Evolutionary conservation across 2,797 vertebrate genomes (phyloP), one percentile per base, ranked within the genome.

Genomic region (Protonibea diacanthus): DNA sequence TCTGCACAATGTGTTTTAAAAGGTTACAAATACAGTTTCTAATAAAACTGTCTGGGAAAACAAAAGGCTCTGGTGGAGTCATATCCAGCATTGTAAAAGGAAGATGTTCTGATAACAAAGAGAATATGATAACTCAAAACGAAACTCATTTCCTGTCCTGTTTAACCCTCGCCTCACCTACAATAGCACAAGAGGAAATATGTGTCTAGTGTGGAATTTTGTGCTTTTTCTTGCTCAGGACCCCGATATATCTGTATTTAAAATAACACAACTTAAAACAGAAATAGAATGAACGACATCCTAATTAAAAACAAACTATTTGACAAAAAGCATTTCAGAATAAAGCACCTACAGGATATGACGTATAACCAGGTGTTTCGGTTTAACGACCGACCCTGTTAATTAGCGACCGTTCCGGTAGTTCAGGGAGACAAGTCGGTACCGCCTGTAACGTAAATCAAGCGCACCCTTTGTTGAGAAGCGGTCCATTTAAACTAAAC

Each of bases 21-120:
- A 82, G 33, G 56, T 78, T 85, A 58, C 20, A 70, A 70, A 56
- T 53, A 33, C n/a, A 57, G 52, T 58, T 63, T 74, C 67, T 29
- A 69, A 83, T 76, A 82, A 85, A 69, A 72, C 6, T 27, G 45
- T 71, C 42, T 75, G 55, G 65, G 38, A 69, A 64, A 48, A 63
- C 47, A n/a, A 40, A 56, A 64, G 44, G 25, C 42, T 59, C 33
- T 15, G 47, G 14, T 60, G 18, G 58, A 67, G 44, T 63, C n/a
- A 45, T 55, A 57, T 58, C 48, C 10, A n/a, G 7, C 20, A 47
- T 40, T 49, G 33, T 38, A 14, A 44, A 63, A 48, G 20, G 13
- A 33, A 23, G 17, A 76, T 63, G 5, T 23, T 20, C 3, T 52
- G 44, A 78, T 67, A 83, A 64, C 18, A 65, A 67, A 64, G n/a